Conservation (phyloP, 2,888 invertebrate genomes). For the Thereva nobilitata region DNA sequence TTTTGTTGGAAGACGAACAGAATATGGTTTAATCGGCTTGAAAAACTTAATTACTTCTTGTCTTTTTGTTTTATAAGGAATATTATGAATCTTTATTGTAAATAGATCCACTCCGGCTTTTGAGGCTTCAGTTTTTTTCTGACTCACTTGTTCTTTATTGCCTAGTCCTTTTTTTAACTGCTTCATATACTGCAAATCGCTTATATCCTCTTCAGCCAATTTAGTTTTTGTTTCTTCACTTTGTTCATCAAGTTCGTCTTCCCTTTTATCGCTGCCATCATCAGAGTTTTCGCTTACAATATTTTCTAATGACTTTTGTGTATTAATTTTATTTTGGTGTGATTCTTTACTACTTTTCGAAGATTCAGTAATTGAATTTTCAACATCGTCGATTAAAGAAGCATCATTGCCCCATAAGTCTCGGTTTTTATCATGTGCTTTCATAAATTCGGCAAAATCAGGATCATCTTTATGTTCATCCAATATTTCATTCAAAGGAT, state of each 20-base stretch:
- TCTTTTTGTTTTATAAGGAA: slow-evolving; percentile 79
- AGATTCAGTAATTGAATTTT: slow-evolving; percentile 41
- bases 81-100: slow-evolving; percentile 74
- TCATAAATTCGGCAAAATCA: slow-evolving; percentile 85
- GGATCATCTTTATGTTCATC: slow-evolving; percentile 86
- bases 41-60: slow-evolving; percentile 85
- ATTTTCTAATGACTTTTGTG: slow-evolving; percentile 48
- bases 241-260: slow-evolving; percentile 49
- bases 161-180: slow-evolving; percentile 60
- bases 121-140: slow-evolving; percentile 56
- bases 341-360: not conserved
- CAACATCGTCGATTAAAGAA: slow-evolving; percentile 43
- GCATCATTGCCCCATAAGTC: slow-evolving; percentile 64
- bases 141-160: slow-evolving; percentile 44
- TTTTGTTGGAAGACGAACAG: slow-evolving; percentile 77
- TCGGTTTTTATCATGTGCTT: slow-evolving; percentile 71
- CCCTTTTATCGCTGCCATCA: slow-evolving; percentile 51
- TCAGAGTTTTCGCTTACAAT: slow-evolving; percentile 52
- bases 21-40: slow-evolving; percentile 75
- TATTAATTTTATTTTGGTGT: slow-evolving; percentile 12
- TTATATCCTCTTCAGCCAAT: slow-evolving; percentile 72
- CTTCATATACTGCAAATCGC: slow-evolving; percentile 82
- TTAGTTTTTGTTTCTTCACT: slow-evolving; percentile 57
- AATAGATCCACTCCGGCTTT: slow-evolving; percentile 59
- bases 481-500: slow-evolving; percentile 68